Evolutionary conservation across 2,797 vertebrate genomes (phyloP), one percentile per base, ranked within the genome.

Genomic region (Cyprinodon diabolis): DNA sequence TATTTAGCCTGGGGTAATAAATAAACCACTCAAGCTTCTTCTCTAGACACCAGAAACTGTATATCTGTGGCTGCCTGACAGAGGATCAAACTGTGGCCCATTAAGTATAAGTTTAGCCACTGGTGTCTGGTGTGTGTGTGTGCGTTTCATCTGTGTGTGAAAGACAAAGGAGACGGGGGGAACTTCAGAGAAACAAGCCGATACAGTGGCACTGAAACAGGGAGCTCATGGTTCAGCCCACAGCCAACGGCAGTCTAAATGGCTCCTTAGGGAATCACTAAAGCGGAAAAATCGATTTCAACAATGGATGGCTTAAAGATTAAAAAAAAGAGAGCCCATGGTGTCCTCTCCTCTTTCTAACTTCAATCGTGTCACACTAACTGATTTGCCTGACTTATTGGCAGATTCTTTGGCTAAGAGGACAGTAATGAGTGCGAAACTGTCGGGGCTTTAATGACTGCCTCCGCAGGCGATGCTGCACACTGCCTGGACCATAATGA

Each of bases 221-320:
- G 52, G 70, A 81, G 81, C 80, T 87, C 71, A 70, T 35, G 58
- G 87, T 81, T 70, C 84, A 88, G 84, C 86, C 85, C 57, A 83
- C 81, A 93, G 86, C 88, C 84, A 86, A 82, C 76, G 21, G 76
- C 87, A 78, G 81, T 84, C 72, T 89, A 90, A 94, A 94, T 90
- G 84, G 91, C 85, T 92, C 92, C 90, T 93, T 88, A 75, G 89
- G 90, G 91, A 90, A 87, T 87, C 84, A 82, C 87, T 85, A 87
- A 91, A 88, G 89, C 73, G 76, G 84, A 92, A 87, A 90, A 90
- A 94, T 93, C 88, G 84, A 94, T 93, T 93, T 82, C 60, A 81
- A 86, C 90, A 91, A 91, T 86, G 84, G 88, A 91, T 83, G 86
- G 82, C 86, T 89, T 78, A 87, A 87, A 87, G 75, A 89, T 30